Evolutionary conservation across 2,888 invertebrate species (phyloP).

Genomic region (Lycia hirtaria): DNA sequence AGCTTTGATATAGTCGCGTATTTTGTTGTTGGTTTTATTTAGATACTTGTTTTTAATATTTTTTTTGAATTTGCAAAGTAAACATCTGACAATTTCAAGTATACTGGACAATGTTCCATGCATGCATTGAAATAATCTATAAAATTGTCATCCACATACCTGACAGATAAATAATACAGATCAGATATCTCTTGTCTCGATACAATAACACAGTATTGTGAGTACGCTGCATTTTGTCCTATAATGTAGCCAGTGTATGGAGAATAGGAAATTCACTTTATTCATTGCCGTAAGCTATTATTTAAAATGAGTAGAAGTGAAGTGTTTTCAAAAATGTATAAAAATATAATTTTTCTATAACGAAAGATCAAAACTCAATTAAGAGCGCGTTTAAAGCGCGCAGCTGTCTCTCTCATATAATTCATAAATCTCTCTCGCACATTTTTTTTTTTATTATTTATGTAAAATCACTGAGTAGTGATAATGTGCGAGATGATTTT

Average conservation of each 20-base stretch:
- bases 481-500: no score
- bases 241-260: slow-evolving; percentile 23
- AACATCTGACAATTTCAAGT: slow-evolving; percentile 29
- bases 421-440: no score
- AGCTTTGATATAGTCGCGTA: no score
- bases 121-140: slow-evolving; percentile 75
- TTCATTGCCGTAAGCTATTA: slow-evolving; percentile 1
- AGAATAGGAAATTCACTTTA: slow-evolving; percentile 14
- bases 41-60: no score
- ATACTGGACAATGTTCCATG: slow-evolving; percentile 57
- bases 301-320: neutral
- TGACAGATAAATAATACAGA: slow-evolving; percentile 77
- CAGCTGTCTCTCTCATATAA: no score
- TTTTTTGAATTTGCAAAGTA: no score
- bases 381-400: no score
- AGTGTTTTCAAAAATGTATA: neutral
- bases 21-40: no score
- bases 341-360: no score
- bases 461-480: no score
- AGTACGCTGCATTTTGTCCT: slow-evolving; percentile 52
- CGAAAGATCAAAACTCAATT: no score
- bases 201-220: slow-evolving; percentile 80
- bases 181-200: slow-evolving; percentile 76
- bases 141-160: slow-evolving; percentile 81
- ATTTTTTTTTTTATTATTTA: no score